These are phyloP conservation scores for Gordius sp. DNA, from an alignment of 2,888 invertebrate genomes.

Conservation along the genomic window DNA sequence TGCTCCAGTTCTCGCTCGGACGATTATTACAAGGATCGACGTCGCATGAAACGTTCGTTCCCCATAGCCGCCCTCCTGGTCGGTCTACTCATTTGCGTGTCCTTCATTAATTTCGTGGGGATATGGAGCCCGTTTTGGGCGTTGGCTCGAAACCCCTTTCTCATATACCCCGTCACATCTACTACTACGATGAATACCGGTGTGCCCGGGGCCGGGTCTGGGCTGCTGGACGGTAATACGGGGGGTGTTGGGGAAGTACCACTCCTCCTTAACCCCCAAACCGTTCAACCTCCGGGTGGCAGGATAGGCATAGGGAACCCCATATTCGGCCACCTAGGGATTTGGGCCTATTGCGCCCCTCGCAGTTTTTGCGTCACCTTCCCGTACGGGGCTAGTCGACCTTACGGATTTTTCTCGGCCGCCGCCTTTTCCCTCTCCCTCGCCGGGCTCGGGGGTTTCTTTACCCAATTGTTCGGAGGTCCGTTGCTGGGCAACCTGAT, in stretches of 20 bases:
- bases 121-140: constrained; percentile 12
- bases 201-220: neutral
- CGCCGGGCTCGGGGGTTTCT: constrained; percentile 4
- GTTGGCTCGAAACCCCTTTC: constrained; percentile 8
- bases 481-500: neutral
- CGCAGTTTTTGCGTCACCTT: constrained; percentile 7
- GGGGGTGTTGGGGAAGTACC: neutral
- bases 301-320: constrained; percentile 9
- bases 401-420: constrained; percentile 8
- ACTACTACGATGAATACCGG: constrained; percentile 3
- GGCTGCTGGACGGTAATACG: too few relatives aligned
- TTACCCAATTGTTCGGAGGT: neutral
- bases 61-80: constrained; percentile 1
- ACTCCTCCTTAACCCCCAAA: neutral
- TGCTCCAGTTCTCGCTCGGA: neutral
- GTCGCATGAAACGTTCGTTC: neutral
- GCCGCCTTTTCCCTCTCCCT: constrained; percentile 5
- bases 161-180: constrained; percentile 9
- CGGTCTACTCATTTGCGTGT: neutral
- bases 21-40: neutral
- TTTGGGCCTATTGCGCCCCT: constrained; percentile 12
- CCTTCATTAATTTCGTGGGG: neutral
- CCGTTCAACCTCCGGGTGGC: constrained; percentile 12
- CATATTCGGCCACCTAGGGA: constrained; percentile 4
- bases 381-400: neutral